Evolutionary conservation across 2,888 invertebrate species (phyloP).

Genomic region (Punctoribates punctum): DNA sequence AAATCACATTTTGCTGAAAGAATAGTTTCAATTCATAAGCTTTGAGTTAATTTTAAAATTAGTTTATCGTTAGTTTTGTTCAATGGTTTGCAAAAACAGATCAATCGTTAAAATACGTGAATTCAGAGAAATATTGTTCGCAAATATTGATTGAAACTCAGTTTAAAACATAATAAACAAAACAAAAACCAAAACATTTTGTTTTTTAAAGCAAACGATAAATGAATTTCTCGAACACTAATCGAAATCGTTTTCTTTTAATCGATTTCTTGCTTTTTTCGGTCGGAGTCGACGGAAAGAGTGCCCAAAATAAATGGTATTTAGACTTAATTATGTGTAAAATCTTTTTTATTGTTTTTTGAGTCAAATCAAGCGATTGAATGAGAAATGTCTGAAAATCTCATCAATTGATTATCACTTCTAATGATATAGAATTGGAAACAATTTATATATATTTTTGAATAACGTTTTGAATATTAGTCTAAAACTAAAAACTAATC

Average conservation of each 20-base stretch:
- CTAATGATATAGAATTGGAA: conserved; percentile 1
- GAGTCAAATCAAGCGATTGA: conserved; percentile 4
- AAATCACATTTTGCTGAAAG: background rate
- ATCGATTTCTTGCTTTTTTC: background rate
- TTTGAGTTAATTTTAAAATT: conserved; percentile 1
- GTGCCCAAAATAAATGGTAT: background rate
- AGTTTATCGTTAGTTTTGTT: background rate
- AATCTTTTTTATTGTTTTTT: conserved; percentile 8
- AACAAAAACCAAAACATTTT: no score
- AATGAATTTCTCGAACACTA: background rate
- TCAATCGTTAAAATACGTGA: background rate
- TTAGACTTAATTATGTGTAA: conserved; percentile 35
- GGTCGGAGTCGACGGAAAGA: conserved; percentile 2
- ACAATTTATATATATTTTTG: no score
- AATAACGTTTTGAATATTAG: conserved; percentile 7
- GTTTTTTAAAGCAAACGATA: background rate
- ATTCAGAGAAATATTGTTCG: background rate
- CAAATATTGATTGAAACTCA: background rate
- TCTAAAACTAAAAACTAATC: no score
- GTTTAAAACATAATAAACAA: no score
- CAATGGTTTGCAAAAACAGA: background rate
- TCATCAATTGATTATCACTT: conserved; percentile 31
- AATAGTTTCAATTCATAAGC: no score
- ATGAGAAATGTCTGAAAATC: background rate
- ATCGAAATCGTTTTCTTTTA: conserved; percentile 4